A percentile compares a stretch with the other conserved stretches of the same genome.
These are phyloP conservation scores for Corbicula japonica DNA, from an alignment of 2,888 invertebrate genomes.

Conservation along the genomic window DNA sequence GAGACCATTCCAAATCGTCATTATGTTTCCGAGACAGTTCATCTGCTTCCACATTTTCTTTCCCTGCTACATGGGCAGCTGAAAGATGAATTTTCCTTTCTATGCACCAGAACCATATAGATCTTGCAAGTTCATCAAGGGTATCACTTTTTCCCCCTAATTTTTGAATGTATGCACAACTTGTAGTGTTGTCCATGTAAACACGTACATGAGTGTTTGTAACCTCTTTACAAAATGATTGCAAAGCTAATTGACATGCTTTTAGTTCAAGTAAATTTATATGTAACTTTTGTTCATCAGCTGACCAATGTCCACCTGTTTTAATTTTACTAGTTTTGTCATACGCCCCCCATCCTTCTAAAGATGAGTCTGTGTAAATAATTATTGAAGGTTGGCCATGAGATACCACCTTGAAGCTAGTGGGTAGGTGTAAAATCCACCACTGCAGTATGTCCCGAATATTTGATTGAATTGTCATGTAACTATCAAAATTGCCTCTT, in stretches of 20 bases:
- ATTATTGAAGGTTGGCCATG: slow-evolving; percentile 28
- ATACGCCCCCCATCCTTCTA: slow-evolving; percentile 45
- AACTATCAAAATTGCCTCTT: slow-evolving; percentile 46
- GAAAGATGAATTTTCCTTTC: slow-evolving; percentile 33
- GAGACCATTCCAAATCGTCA: slow-evolving; percentile 43
- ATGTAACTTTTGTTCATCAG: slow-evolving; percentile 22
- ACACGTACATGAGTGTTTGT: slow-evolving; percentile 38
- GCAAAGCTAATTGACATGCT: slow-evolving; percentile 35
- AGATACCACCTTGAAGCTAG: slow-evolving; percentile 20
- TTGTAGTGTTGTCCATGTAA: slow-evolving; percentile 57
- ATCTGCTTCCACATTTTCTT: slow-evolving; percentile 29
- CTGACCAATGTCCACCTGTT: slow-evolving; percentile 36
- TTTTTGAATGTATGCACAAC: slow-evolving; percentile 40
- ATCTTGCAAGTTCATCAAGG: slow-evolving; percentile 37
- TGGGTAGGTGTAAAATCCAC: slow-evolving; percentile 48
- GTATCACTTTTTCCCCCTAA: slow-evolving; percentile 31
- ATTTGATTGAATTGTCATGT: slow-evolving; percentile 20
- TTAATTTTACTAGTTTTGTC: slow-evolving; percentile 8
- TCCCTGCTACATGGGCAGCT: slow-evolving; percentile 43
- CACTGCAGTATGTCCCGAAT: slow-evolving; percentile 33
- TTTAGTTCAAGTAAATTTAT: slow-evolving; percentile 55
- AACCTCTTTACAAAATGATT: slow-evolving; percentile 18
- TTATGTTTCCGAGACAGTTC: slow-evolving; percentile 17
- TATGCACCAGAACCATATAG: slow-evolving; percentile 52
- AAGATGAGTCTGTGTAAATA: slow-evolving; percentile 48